These are phyloP conservation scores for Triplophysa rosa DNA, from an alignment of 2,113 vertebrate genomes.

Conservation along the genomic window DNA sequence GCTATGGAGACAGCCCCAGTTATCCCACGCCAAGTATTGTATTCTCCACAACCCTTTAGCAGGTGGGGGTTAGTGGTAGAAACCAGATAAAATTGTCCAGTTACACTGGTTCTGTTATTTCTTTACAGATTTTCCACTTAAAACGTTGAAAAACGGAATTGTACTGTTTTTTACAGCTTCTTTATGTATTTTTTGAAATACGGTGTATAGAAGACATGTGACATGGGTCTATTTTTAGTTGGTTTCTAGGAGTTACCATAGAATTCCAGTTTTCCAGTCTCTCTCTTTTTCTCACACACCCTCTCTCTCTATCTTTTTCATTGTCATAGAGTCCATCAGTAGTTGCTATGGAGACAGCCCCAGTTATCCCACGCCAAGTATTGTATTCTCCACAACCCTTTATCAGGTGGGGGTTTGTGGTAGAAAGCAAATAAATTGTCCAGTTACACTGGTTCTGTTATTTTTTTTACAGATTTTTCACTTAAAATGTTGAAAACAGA, in stretches of 20 bases:
- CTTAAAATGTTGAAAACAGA: no score
- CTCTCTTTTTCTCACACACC: not conserved
- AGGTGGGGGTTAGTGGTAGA: not conserved
- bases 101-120: no score
- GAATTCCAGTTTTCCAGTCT: not conserved
- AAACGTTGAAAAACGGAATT: no score
- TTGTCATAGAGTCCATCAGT: constrained; percentile 17
- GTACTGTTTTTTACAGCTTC: no score
- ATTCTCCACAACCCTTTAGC: constrained; percentile 12
- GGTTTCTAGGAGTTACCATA: not conserved
- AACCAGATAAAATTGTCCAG: no score
- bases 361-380: constrained; percentile 34
- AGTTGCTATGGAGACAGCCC: constrained; percentile 51
- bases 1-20: constrained; percentile 47
- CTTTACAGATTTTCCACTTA: no score
- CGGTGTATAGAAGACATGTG: not conserved
- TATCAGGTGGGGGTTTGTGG: constrained; percentile 4
- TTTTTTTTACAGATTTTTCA: no score
- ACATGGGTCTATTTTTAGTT: constrained; percentile 30
- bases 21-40: constrained; percentile 29
- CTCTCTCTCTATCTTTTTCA: not conserved
- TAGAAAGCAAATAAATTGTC: constrained; percentile 1
- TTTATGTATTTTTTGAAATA: no score
- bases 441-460: no score
- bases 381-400: constrained; percentile 6